Percentiles rank a stretch among this genome's conserved stretches.
Evolutionary conservation across 2,888 invertebrate species (phyloP).

Genomic region (Tetragonisca angustula): DNA sequence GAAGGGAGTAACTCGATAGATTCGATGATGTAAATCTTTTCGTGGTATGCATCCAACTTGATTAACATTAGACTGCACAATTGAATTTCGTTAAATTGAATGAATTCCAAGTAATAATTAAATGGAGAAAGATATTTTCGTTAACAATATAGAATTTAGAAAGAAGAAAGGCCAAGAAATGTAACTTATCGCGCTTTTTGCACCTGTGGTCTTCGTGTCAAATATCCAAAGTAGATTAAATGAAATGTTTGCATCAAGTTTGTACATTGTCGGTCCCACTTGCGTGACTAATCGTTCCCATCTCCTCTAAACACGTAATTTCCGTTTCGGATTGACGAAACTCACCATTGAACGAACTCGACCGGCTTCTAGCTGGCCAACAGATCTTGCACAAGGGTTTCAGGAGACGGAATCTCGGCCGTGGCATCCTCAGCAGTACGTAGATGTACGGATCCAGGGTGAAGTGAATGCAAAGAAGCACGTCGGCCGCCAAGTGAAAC

Average conservation of each 20-base stretch:
- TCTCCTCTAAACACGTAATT: slow-evolving; percentile 17
- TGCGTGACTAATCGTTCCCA: slow-evolving; percentile 1
- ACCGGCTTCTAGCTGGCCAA: slow-evolving; percentile 78
- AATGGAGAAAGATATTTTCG: neutral
- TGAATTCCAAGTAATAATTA: neutral
- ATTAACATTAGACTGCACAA: neutral
- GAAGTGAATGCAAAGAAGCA: slow-evolving; percentile 92
- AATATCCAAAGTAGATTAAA: neutral
- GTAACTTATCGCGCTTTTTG: too few relatives aligned
- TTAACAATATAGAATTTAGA: neutral
- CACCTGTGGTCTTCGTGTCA: neutral
- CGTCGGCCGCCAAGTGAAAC: slow-evolving; percentile 88
- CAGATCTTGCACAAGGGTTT: slow-evolving; percentile 81
- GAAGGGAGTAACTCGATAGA: neutral
- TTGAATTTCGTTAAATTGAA: neutral
- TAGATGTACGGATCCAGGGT: slow-evolving; percentile 93
- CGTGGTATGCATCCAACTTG: neutral
- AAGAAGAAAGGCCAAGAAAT: neutral
- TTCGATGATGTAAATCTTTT: neutral
- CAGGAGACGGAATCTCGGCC: slow-evolving; percentile 78
- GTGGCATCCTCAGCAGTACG: slow-evolving; percentile 88
- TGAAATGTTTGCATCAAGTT: neutral
- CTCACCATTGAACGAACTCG: slow-evolving; percentile 79
- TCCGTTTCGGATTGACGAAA: slow-evolving; percentile 13
- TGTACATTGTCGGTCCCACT: neutral